phyloP scores from a whole-genome alignment of 2,888 invertebrate genomes.

The Minunthozetes semirufus region DNA sequence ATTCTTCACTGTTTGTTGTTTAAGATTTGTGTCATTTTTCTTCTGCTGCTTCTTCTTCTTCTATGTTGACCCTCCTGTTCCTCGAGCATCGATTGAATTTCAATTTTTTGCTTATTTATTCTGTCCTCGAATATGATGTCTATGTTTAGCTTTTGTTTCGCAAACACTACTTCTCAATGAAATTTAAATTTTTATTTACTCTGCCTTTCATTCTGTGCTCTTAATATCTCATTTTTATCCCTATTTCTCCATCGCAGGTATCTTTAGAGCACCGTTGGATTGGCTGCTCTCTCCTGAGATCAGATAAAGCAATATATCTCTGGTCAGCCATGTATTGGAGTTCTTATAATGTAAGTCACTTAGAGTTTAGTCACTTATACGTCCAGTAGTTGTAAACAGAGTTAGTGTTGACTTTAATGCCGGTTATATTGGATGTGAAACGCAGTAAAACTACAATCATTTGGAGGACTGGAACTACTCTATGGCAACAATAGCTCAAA shows the following conservation, averaged over 20 bases:
- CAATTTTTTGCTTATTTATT: neutral
- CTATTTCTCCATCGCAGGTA: neutral
- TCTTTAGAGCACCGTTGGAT: neutral
- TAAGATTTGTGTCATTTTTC: neutral
- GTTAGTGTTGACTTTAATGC: conserved; percentile 11
- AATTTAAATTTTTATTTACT: neutral
- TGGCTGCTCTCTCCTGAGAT: neutral
- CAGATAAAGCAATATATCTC: neutral
- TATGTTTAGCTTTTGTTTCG: no score
- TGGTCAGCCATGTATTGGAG: neutral
- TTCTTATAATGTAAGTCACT: conserved; percentile 1
- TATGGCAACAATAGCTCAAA: conserved; percentile 7
- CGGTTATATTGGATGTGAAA: conserved; percentile 19
- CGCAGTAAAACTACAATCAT: conserved; percentile 22
- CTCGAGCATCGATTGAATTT: neutral
- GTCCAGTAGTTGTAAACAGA: conserved; percentile 9
- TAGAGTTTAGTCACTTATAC: neutral
- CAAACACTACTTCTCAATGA: no score
- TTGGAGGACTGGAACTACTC: neutral
- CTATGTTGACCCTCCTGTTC: neutral
- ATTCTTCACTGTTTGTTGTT: neutral
- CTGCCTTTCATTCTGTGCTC: no score
- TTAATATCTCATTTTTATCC: neutral
- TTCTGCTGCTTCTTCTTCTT: neutral
- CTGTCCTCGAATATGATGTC: neutral